Conservation (phyloP, 2,888 invertebrate genomes). For the Papilio demoleus region DNA sequence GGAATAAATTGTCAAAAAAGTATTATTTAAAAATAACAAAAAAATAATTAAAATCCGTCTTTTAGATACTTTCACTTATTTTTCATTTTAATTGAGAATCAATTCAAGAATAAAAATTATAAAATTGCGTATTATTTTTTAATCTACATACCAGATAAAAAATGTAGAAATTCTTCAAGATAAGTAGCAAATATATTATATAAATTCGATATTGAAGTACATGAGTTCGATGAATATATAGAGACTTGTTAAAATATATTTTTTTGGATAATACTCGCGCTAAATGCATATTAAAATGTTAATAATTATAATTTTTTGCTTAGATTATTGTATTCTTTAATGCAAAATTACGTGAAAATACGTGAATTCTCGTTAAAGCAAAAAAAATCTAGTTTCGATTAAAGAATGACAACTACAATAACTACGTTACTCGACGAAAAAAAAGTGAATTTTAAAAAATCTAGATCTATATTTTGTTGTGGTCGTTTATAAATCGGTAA, state of each 20-base stretch:
- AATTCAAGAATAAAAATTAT: too few species aligned
- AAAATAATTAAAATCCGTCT: too few species aligned
- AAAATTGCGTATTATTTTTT: not conserved
- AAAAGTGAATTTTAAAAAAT: not conserved
- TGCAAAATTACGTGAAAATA: too few species aligned
- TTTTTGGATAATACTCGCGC: slow-evolving; percentile 3
- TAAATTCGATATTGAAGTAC: not conserved
- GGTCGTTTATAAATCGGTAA: slow-evolving; percentile 1
- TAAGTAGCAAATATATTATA: not conserved
- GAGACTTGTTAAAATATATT: not conserved
- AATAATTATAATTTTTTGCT: too few species aligned
- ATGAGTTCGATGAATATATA: slow-evolving; percentile 2
- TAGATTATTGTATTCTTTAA: not conserved
- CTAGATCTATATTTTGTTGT: not conserved
- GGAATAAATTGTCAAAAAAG: too few species aligned
- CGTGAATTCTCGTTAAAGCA: too few species aligned
- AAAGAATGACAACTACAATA: too few species aligned
- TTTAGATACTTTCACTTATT: too few species aligned
- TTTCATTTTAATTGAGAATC: too few species aligned
- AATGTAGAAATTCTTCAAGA: not conserved
- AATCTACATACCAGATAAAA: slow-evolving; percentile 2
- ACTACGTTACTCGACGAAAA: too few species aligned
- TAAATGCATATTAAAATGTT: slow-evolving; percentile 10
- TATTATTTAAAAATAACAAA: too few species aligned
- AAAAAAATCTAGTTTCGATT: too few species aligned